Conservation (phyloP, 2,797 vertebrate genomes). For the Gephyroberyx darwinii region DNA sequence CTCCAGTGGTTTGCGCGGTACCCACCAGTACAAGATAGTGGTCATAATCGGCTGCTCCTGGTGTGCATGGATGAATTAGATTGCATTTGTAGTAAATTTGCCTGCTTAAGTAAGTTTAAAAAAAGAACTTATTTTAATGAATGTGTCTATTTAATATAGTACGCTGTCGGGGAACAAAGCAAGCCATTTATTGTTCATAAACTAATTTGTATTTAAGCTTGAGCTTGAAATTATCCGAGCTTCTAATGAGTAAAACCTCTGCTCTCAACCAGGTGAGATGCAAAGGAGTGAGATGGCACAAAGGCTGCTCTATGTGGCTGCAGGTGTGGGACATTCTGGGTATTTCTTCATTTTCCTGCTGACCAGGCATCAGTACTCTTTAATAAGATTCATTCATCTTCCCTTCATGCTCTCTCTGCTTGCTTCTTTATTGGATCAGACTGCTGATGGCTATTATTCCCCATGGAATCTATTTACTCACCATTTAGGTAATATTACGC, state of each 20-base stretch:
- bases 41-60: too few relatives aligned
- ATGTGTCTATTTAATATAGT: neutral
- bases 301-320: conserved; percentile 14
- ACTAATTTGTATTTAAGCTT: conserved; percentile 15
- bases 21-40: too few relatives aligned
- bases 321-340: conserved; percentile 41
- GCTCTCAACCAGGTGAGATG: conserved; percentile 43
- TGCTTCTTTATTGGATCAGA: conserved; percentile 65
- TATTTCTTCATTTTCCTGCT: conserved; percentile 69
- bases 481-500: conserved; percentile 61
- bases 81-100: too few relatives aligned
- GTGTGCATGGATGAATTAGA: too few relatives aligned
- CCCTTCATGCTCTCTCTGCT: conserved; percentile 52
- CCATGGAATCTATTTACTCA: conserved; percentile 65
- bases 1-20: too few relatives aligned
- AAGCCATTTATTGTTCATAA: neutral
- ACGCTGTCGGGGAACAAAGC: neutral
- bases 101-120: too few relatives aligned
- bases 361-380: conserved; percentile 64
- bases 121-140: neutral
- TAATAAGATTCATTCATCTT: conserved; percentile 75
- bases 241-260: conserved; percentile 17
- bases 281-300: conserved; percentile 11
- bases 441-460: conserved; percentile 66
- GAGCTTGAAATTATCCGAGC: conserved; percentile 1